These are phyloP conservation scores for Petromus typicus DNA, from an alignment of 2,113 vertebrate species.

Conservation along the genomic window DNA sequence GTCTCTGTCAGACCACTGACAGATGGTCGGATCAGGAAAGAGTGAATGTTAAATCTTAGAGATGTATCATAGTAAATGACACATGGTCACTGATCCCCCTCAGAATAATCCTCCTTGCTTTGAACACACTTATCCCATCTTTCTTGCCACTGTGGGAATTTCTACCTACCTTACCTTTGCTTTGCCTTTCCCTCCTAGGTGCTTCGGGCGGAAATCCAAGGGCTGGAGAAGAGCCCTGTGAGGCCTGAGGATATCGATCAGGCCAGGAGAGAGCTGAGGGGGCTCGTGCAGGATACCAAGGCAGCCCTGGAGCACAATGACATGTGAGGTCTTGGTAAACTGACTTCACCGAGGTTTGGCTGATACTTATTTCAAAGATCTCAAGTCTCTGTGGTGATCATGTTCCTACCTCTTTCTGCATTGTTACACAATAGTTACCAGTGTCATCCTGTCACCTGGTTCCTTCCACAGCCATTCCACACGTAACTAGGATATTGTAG, in stretches of 20 bases:
- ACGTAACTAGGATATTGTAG: too few relatives aligned
- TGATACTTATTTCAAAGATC: accelerated
- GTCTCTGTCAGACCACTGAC: too few relatives aligned
- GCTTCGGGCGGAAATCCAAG: conserved; percentile 56
- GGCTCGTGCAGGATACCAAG: conserved; percentile 69
- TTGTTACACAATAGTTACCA: accelerated
- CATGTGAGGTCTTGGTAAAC: conserved; percentile 65
- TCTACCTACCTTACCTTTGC: not conserved
- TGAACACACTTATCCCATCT: too few relatives aligned
- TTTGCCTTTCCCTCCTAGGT: not conserved
- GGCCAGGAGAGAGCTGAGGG: conserved; percentile 72
- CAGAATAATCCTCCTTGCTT: too few relatives aligned
- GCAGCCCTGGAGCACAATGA: conserved; percentile 82
- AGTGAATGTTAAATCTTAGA: too few relatives aligned
- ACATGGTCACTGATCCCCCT: too few relatives aligned
- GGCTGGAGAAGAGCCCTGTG: not conserved
- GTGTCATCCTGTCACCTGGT: accelerated
- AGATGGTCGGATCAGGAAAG: too few relatives aligned
- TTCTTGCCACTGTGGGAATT: too few relatives aligned
- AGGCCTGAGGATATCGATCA: conserved; percentile 67
- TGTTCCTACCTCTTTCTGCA: accelerated
- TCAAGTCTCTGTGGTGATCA: accelerated
- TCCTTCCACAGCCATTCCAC: accelerated
- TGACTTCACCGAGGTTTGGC: accelerated
- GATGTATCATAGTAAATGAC: too few relatives aligned